phyloP scores from a whole-genome alignment of 2,113 vertebrate genomes.

The Oreotrochilus melanogaster region DNA sequence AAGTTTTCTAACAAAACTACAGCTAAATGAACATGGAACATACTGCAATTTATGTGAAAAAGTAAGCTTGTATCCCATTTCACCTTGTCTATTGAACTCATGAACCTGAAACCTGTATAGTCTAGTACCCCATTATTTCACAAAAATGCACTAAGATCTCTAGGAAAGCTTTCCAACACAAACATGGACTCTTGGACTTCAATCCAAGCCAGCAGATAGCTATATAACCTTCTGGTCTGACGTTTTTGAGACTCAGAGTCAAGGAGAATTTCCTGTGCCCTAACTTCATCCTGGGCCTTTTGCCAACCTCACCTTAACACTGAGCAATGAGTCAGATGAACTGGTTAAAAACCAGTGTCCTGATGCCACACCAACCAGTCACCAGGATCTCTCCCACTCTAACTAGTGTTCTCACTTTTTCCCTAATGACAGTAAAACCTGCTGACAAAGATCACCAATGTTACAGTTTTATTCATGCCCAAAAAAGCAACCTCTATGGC shows the following conservation, averaged over 20 bases:
- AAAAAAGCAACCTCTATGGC: not conserved
- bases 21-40: accelerated
- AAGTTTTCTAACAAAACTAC: not conserved
- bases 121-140: not conserved
- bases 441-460: accelerated
- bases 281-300: not conserved
- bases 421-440: not conserved
- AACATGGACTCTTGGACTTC: not conserved
- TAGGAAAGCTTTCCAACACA: not conserved
- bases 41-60: not conserved
- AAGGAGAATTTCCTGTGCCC: not conserved
- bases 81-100: not conserved
- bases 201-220: not conserved
- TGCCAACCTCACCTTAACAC: not conserved
- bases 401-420: accelerated
- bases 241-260: not conserved
- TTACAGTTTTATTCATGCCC: accelerated
- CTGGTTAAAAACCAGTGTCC: accelerated
- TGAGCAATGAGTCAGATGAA: accelerated
- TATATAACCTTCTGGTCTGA: not conserved
- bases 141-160: not conserved
- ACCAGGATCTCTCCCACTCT: not conserved
- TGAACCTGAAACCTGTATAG: not conserved
- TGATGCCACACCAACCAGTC: not conserved
- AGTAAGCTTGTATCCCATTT: not conserved